Percentiles rank a stretch among this genome's conserved stretches.
phyloP scores from a whole-genome alignment of 2,888 invertebrate genomes.

The Crossocerus cetratus region DNA sequence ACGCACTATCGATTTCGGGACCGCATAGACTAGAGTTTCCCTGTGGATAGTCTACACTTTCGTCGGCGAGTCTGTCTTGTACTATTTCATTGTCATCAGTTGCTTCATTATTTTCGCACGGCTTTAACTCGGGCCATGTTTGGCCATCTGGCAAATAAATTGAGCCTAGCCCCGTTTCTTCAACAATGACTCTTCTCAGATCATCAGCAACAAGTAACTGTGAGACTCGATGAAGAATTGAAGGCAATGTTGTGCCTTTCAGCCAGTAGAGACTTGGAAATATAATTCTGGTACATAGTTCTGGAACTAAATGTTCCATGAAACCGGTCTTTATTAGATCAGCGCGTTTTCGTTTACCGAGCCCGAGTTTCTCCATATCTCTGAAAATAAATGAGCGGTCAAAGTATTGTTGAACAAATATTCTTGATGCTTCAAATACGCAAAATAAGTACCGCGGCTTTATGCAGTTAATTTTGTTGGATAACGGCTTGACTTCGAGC shows the following conservation, averaged over 20 bases:
- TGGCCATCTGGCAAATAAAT: slow-evolving; percentile 66
- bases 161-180: slow-evolving; percentile 76
- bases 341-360: slow-evolving; percentile 75
- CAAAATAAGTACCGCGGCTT: slow-evolving; percentile 76
- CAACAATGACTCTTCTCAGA: slow-evolving; percentile 80
- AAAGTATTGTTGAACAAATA: no score
- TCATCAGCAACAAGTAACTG: slow-evolving; percentile 87
- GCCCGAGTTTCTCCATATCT: slow-evolving; percentile 62
- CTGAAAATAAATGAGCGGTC: slow-evolving; percentile 63
- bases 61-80: slow-evolving; percentile 44
- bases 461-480: slow-evolving; percentile 81
- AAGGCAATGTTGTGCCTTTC: slow-evolving; percentile 90
- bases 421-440: no score
- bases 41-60: slow-evolving; percentile 35
- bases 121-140: slow-evolving; percentile 66
- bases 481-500: slow-evolving; percentile 87
- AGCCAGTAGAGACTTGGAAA: slow-evolving; percentile 89
- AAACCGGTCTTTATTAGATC: slow-evolving; percentile 78
- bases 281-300: slow-evolving; percentile 86
- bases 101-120: slow-evolving; percentile 38
- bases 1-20: slow-evolving; percentile 63
- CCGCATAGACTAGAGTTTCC: slow-evolving; percentile 35
- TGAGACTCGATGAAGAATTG: slow-evolving; percentile 87
- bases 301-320: slow-evolving; percentile 89
- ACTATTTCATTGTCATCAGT: slow-evolving; percentile 32